phyloP scores from a whole-genome alignment of 2,113 vertebrate genomes.

The Phalacrocorax brasilianus region DNA sequence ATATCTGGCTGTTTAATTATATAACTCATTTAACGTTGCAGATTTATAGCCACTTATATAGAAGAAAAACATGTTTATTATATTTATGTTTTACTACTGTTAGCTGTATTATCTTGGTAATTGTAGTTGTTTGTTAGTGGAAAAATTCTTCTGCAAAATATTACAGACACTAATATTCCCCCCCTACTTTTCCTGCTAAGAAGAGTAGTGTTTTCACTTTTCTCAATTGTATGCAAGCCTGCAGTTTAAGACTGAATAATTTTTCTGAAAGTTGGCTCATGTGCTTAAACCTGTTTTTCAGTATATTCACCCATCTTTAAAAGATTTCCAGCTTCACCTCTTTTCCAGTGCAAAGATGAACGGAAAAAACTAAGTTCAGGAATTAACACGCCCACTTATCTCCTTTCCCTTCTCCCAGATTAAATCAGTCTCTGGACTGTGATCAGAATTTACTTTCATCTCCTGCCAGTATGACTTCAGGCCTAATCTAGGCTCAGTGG shows the following conservation, averaged over 20 bases:
- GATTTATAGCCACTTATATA: neutral
- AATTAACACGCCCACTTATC: neutral
- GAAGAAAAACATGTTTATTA: neutral
- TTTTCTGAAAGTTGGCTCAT: neutral
- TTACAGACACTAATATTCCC: neutral
- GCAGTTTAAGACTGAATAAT: neutral
- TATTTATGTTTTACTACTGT: neutral
- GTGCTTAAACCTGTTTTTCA: neutral
- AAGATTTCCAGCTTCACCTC: neutral
- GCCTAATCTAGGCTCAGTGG: neutral
- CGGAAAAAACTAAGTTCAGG: neutral
- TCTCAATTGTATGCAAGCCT: neutral
- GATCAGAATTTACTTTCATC: slow-evolving; percentile 26
- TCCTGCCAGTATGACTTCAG: neutral
- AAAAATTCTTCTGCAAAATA: neutral
- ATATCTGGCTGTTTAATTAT: neutral
- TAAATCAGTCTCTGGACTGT: slow-evolving; percentile 3
- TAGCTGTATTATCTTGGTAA: neutral
- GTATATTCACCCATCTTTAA: neutral
- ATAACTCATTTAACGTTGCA: neutral
- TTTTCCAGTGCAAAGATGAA: neutral
- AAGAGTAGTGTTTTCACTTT: neutral
- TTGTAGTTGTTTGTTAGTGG: neutral
- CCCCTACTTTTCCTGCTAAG: neutral
- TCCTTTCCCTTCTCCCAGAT: neutral